Conservation (phyloP, 2,113 vertebrate genomes). For the Engystomops pustulosus region DNA sequence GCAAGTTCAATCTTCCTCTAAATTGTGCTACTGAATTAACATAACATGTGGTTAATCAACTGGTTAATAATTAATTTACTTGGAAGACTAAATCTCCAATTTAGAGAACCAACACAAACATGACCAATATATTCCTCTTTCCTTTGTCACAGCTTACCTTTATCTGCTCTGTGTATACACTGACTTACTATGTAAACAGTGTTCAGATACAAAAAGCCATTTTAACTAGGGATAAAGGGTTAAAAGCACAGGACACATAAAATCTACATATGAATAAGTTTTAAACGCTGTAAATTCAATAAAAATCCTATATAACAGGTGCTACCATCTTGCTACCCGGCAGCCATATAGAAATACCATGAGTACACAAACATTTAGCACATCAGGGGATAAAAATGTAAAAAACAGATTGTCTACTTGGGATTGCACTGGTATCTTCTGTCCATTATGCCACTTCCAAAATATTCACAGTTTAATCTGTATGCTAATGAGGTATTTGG, state of each 20-base stretch:
- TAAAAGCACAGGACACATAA: background rate
- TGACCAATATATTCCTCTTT: background rate
- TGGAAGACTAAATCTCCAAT: background rate
- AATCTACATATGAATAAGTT: background rate
- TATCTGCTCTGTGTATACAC: background rate
- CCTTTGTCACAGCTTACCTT: background rate
- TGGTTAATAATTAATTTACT: slow-evolving; percentile 15
- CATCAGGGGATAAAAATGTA: no score
- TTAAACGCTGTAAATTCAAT: no score
- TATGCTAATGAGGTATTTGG: no score
- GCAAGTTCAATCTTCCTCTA: background rate
- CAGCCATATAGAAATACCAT: background rate
- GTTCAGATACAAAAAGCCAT: slow-evolving; percentile 35
- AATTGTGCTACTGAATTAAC: background rate
- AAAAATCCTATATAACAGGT: background rate
- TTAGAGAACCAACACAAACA: background rate
- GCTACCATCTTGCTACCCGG: background rate
- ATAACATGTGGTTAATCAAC: slow-evolving; percentile 3
- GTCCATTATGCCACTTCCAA: no score
- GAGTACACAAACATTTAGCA: no score
- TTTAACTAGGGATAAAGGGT: background rate
- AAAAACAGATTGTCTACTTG: no score
- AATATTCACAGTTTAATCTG: no score
- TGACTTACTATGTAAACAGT: slow-evolving; percentile 61
- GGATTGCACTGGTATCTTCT: no score